phyloP scores from a whole-genome alignment of 1,140 invertebrate genomes.

The Arion vulgaris region DNA sequence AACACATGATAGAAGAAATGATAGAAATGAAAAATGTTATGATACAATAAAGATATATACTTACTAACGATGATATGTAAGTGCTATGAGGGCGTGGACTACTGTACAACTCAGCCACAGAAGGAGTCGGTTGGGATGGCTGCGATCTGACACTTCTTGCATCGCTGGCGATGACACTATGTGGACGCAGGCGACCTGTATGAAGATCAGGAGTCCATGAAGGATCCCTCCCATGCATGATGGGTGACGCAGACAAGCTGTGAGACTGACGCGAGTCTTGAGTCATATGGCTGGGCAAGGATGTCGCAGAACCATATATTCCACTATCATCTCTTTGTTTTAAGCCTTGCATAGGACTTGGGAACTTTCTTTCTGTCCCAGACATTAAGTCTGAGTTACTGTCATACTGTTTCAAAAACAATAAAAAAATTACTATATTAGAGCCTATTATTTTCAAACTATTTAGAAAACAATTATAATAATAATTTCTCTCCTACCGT shows the following conservation, averaged over 20 bases:
- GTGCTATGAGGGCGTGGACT: constrained; percentile 24
- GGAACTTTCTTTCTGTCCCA: constrained; percentile 53
- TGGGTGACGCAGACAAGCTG: constrained; percentile 42
- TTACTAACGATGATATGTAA: constrained; percentile 19
- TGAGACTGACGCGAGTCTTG: constrained; percentile 31
- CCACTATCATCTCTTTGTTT: constrained; percentile 63
- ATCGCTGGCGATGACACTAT: constrained; percentile 40
- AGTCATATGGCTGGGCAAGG: constrained; percentile 33
- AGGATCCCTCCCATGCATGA: constrained; percentile 23
- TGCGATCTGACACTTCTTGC: constrained; percentile 39
- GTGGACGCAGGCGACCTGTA: constrained; percentile 20
- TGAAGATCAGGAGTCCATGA: constrained; percentile 34
- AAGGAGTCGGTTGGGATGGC: constrained; percentile 27
- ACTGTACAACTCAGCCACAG: neutral
- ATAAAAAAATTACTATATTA: neutral
- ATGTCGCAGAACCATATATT: constrained; percentile 55
- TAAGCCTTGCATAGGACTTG: constrained; percentile 48
- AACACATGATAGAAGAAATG: too few species aligned
- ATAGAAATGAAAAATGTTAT: too few species aligned
- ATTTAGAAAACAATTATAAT: too few species aligned
- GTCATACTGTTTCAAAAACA: constrained; percentile 44
- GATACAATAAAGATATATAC: too few species aligned
- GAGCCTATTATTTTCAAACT: too few species aligned
- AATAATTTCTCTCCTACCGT: too few species aligned
- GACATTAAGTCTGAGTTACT: constrained; percentile 52